Conservation (phyloP, 2,113 vertebrate genomes). For the Paraplagusia blochii region DNA sequence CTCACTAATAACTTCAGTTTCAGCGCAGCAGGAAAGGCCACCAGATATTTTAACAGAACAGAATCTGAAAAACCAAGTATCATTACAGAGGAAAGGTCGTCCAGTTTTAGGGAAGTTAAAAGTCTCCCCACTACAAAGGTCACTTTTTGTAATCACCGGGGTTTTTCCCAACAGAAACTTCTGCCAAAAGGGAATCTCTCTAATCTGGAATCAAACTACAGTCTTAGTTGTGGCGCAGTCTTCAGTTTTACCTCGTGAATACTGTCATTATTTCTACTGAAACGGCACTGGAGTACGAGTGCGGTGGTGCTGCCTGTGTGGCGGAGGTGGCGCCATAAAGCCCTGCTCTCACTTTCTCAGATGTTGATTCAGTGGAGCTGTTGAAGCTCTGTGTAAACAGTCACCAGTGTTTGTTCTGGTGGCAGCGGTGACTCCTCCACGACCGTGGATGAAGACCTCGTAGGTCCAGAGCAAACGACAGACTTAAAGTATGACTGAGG, state of each 20-base stretch:
- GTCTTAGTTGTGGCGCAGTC: no score
- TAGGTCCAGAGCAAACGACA: no score
- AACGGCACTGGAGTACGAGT: no score
- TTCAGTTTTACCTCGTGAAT: no score
- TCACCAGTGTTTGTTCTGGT: conserved; percentile 41
- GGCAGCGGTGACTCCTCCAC: conserved; percentile 20
- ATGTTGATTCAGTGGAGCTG: conserved; percentile 41
- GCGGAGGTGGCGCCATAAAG: conserved; percentile 8
- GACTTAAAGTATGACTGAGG: no score
- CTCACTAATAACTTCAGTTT: no score
- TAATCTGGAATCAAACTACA: no score
- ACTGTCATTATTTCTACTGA: no score
- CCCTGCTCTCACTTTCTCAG: conserved; percentile 15
- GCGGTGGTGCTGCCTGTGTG: neutral
- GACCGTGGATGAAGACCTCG: neutral
- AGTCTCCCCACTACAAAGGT: neutral
- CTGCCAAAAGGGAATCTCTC: no score
- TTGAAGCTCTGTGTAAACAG: conserved; percentile 49
- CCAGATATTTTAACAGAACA: no score
- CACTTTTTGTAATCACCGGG: neutral
- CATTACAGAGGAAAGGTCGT: conserved; percentile 18
- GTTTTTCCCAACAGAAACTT: no score
- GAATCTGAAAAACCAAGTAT: neutral
- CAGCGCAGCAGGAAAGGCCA: no score
- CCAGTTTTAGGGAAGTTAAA: neutral